A percentile compares a stretch with the other conserved stretches of the same genome.
Conservation (phyloP, 1,140 invertebrate species). For the Metaphire vulgaris region DNA sequence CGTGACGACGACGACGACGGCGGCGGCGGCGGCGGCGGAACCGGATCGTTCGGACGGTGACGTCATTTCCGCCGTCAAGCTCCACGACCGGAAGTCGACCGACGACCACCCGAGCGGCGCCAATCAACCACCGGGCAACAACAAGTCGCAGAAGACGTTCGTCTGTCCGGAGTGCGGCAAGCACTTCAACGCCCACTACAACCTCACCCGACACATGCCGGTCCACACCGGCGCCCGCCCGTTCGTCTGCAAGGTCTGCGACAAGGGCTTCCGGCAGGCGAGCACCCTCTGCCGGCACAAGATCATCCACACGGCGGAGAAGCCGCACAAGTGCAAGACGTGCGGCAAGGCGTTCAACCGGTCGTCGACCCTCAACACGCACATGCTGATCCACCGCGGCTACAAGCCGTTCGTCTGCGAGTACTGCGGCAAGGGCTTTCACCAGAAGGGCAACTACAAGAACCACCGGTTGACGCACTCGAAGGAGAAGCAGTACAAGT, state of each 20-base stretch:
- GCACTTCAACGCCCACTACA: slow-evolving; percentile 97
- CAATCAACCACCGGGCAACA: too few species aligned
- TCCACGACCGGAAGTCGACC: too few species aligned
- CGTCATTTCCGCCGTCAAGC: too few species aligned
- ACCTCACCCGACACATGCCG: slow-evolving; percentile 96
- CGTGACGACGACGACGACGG: too few species aligned
- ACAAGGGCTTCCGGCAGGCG: slow-evolving; percentile 95
- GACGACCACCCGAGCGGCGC: too few species aligned
- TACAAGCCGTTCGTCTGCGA: slow-evolving; percentile 79
- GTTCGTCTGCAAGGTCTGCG: slow-evolving; percentile 92
- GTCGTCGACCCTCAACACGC: slow-evolving; percentile 93
- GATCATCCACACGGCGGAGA: slow-evolving; percentile 96
- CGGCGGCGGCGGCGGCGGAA: too few species aligned
- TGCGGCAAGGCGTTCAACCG: slow-evolving; percentile 97
- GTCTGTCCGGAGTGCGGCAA: slow-evolving; percentile 93
- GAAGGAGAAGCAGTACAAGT: slow-evolving; percentile 91
- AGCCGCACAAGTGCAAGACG: slow-evolving; percentile 71
- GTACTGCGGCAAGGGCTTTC: slow-evolving; percentile 90
- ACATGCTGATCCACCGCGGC: slow-evolving; percentile 87
- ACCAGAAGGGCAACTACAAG: slow-evolving; percentile 95
- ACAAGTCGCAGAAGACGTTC: slow-evolving; percentile 64
- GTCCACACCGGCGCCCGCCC: slow-evolving; percentile 95
- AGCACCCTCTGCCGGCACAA: slow-evolving; percentile 94
- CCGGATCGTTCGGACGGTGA: too few species aligned
- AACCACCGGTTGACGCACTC: slow-evolving; percentile 96